Percentiles rank a stretch among this genome's conserved stretches.
Evolutionary conservation across 1,140 invertebrate species (phyloP).

Genomic region (Anastrepha obliqua): DNA sequence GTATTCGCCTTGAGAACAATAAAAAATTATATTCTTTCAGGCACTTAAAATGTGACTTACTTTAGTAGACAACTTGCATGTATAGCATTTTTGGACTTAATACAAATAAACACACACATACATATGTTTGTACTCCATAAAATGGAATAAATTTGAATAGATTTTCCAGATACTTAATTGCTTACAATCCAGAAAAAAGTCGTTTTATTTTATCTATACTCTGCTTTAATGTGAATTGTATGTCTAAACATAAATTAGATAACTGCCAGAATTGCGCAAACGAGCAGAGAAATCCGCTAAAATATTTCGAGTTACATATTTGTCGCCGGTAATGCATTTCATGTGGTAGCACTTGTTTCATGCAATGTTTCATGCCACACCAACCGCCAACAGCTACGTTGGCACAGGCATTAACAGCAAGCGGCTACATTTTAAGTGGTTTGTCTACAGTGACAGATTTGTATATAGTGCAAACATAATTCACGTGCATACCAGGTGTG

Average conservation of each 20-base stretch:
- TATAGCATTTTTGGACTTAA: neutral
- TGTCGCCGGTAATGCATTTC: neutral
- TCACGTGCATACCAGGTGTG: too few species aligned
- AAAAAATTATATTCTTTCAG: neutral
- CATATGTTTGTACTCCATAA: too few species aligned
- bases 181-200: too few species aligned
- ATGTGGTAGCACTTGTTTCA: neutral
- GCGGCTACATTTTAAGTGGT: too few species aligned
- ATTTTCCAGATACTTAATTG: too few species aligned
- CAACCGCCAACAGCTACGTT: neutral
- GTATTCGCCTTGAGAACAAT: neutral
- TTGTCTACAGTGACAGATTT: too few species aligned
- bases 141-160: too few species aligned
- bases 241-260: slow-evolving; percentile 7
- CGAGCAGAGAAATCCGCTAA: neutral
- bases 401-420: too few species aligned
- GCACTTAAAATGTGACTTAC: slow-evolving; percentile 3
- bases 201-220: too few species aligned
- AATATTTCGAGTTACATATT: slow-evolving; percentile 7
- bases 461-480: too few species aligned
- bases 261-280: slow-evolving; percentile 7
- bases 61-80: neutral
- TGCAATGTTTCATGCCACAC: neutral
- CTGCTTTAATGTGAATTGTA: neutral
- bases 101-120: too few species aligned